Conservation (phyloP, 2,113 vertebrate genomes). For the Lates calcarifer region DNA sequence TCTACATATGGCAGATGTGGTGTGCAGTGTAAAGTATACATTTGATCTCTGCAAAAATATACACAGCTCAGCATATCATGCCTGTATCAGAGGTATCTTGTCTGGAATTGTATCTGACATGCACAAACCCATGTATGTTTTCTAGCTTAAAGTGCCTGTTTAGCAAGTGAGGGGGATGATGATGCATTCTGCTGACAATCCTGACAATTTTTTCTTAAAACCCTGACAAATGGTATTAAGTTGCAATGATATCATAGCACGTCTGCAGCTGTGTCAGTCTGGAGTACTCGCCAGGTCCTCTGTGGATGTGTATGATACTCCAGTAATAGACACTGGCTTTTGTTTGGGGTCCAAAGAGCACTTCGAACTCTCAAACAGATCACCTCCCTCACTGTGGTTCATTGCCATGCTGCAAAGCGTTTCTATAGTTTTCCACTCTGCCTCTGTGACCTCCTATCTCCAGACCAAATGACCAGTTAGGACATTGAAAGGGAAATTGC, state of each 20-base stretch:
- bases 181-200: constrained; percentile 34
- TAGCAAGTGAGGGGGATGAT: constrained; percentile 16
- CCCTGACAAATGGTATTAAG: constrained; percentile 23
- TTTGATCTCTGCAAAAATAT: constrained; percentile 57
- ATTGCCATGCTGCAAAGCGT: constrained; percentile 40
- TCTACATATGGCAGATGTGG: constrained; percentile 56
- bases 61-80: constrained; percentile 30
- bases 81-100: constrained; percentile 21
- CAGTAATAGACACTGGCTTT: constrained; percentile 36
- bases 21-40: constrained; percentile 36
- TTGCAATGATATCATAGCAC: constrained; percentile 30
- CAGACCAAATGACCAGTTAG: constrained; percentile 80
- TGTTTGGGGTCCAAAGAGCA: constrained; percentile 46
- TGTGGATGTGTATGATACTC: constrained; percentile 21
- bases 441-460: constrained; percentile 75
- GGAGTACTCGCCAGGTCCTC: background rate
- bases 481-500: constrained; percentile 78
- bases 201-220: constrained; percentile 48
- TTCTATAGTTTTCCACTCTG: constrained; percentile 69
- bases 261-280: constrained; percentile 49
- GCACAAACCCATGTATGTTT: constrained; percentile 38
- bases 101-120: constrained; percentile 23
- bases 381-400: constrained; percentile 56
- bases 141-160: constrained; percentile 18
- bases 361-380: constrained; percentile 54